phyloP scores from a whole-genome alignment of 2,888 invertebrate species.

The Salticus scenicus region DNA sequence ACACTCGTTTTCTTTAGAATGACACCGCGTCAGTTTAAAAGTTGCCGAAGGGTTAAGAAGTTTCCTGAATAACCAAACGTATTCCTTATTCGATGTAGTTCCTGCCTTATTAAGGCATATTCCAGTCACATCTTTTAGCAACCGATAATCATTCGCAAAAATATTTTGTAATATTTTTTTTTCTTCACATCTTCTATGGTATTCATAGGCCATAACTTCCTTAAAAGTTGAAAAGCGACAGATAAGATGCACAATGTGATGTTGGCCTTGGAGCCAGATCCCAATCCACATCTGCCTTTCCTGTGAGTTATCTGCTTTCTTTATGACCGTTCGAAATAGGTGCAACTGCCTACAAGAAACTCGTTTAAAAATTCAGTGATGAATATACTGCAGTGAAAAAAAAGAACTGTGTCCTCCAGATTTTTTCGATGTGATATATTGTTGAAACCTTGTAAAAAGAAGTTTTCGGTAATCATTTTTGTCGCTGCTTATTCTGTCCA shows the following conservation, averaged over 20 bases:
- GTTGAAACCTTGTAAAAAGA: background rate
- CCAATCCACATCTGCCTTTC: slow-evolving; percentile 22
- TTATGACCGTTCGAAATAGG: slow-evolving; percentile 18
- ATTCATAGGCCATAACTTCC: slow-evolving; percentile 62
- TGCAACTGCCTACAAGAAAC: slow-evolving; percentile 17
- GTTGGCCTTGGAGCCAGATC: slow-evolving; percentile 23
- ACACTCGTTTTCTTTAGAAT: slow-evolving; percentile 33
- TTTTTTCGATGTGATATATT: background rate
- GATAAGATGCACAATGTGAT: slow-evolving; percentile 28
- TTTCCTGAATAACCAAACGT: slow-evolving; percentile 50
- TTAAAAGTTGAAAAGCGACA: slow-evolving; percentile 53
- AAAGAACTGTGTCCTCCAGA: background rate
- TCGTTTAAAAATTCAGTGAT: slow-evolving; percentile 4
- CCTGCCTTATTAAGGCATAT: slow-evolving; percentile 32
- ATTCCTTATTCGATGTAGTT: slow-evolving; percentile 39
- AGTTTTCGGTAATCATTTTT: background rate
- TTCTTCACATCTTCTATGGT: slow-evolving; percentile 6
- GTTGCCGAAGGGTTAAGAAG: slow-evolving; percentile 50
- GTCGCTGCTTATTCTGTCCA: background rate
- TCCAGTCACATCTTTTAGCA: slow-evolving; percentile 57
- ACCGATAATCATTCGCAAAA: slow-evolving; percentile 57
- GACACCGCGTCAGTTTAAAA: slow-evolving; percentile 49
- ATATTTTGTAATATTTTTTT: slow-evolving; percentile 3
- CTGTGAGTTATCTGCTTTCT: background rate
- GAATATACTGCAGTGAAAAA: background rate